Percentiles rank a stretch among this genome's conserved stretches.
Evolutionary conservation across 2,113 vertebrate species (phyloP).

Genomic region (Cheirogaleus medius): DNA sequence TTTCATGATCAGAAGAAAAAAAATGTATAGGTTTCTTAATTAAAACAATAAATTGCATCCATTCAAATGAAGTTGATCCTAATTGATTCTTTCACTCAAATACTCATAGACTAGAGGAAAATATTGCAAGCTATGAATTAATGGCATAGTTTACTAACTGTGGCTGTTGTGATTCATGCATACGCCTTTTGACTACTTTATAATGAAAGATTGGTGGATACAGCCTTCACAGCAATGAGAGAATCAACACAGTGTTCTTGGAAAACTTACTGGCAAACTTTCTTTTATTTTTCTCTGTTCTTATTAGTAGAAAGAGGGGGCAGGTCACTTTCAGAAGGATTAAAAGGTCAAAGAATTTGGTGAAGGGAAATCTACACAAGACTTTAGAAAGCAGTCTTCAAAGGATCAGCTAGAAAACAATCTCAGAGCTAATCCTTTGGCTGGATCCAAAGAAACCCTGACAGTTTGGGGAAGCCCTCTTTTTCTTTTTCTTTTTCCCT

Average conservation of each 20-base stretch:
- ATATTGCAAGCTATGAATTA: background rate
- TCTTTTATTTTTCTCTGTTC: constrained; percentile 61
- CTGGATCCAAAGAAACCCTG: constrained; percentile 50
- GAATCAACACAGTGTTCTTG: constrained; percentile 44
- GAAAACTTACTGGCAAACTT: constrained; percentile 62
- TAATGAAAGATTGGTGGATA: background rate
- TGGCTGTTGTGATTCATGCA: background rate
- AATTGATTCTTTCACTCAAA: constrained; percentile 25
- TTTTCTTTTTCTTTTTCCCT: background rate
- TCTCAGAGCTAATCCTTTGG: constrained; percentile 76
- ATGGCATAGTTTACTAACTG: background rate
- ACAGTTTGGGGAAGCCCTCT: constrained; percentile 5
- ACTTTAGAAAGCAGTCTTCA: constrained; percentile 78
- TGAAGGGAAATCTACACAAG: constrained; percentile 68
- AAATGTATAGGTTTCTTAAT: background rate
- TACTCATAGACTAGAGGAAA: background rate
- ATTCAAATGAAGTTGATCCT: constrained; percentile 1
- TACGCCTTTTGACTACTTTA: background rate
- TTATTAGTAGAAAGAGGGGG: constrained; percentile 49
- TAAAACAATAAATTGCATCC: background rate
- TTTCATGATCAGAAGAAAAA: background rate
- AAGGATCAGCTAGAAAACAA: constrained; percentile 78
- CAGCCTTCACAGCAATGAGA: background rate
- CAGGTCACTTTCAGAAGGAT: constrained; percentile 82
- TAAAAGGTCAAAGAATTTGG: constrained; percentile 84